These are phyloP conservation scores for Sceloporus tristichus DNA, from an alignment of 2,113 vertebrate genomes.

Conservation along the genomic window DNA sequence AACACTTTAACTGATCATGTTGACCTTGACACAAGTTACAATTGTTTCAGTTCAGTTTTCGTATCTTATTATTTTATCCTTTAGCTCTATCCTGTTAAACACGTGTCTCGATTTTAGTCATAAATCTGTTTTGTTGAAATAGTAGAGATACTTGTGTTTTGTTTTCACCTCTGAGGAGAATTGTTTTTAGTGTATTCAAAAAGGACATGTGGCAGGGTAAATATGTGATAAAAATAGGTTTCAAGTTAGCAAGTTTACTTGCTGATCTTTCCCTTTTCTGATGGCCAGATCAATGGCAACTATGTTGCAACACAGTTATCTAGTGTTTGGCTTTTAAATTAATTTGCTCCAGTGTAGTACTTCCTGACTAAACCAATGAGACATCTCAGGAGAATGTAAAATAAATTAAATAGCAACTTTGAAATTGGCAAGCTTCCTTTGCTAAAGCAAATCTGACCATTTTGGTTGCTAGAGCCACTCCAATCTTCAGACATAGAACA, in stretches of 20 bases:
- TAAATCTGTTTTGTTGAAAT: constrained; percentile 17
- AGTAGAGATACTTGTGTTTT: neutral
- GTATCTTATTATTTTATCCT: neutral
- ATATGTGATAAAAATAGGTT: neutral
- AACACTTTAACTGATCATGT: no score
- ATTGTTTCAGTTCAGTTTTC: neutral
- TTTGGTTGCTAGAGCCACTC: neutral
- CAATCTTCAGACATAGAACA: neutral
- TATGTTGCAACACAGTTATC: constrained; percentile 18
- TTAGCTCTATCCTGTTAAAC: neutral
- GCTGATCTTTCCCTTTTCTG: neutral
- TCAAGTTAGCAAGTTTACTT: constrained; percentile 2
- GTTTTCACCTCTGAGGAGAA: neutral
- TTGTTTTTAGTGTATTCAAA: constrained; percentile 10
- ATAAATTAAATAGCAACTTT: constrained; percentile 21
- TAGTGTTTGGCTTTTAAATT: constrained; percentile 33
- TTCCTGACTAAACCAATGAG: neutral
- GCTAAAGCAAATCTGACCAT: constrained; percentile 2
- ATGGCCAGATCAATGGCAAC: constrained; percentile 23
- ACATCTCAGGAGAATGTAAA: constrained; percentile 34
- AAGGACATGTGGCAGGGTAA: neutral
- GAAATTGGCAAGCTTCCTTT: constrained; percentile 17
- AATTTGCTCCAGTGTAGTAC: constrained; percentile 26
- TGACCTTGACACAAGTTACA: neutral
- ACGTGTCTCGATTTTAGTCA: neutral